These are phyloP conservation scores for Bombus soroeensis DNA, from an alignment of 1,140 invertebrate species.

Conservation along the genomic window DNA sequence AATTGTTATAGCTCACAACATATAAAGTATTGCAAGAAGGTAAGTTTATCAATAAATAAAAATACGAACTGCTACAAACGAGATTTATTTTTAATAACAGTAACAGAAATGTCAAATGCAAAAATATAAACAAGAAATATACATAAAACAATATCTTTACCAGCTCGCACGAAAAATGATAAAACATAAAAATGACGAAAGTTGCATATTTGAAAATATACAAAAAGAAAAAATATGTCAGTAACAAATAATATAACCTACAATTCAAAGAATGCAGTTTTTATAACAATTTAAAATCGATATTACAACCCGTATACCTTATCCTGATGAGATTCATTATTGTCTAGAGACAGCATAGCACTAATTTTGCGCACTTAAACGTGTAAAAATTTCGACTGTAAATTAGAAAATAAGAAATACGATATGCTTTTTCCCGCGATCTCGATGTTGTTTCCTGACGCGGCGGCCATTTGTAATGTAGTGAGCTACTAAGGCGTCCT, in stretches of 20 bases:
- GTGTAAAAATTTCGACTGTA: constrained; percentile 5
- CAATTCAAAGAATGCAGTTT: background rate
- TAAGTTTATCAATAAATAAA: background rate
- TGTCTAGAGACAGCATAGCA: constrained; percentile 71
- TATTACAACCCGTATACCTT: constrained; percentile 60
- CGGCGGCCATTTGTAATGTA: constrained; percentile 46
- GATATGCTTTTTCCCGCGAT: constrained; percentile 9
- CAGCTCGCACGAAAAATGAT: too few species aligned
- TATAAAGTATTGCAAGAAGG: background rate
- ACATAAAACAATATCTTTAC: too few species aligned
- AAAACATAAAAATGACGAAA: background rate
- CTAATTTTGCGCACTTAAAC: constrained; percentile 48
- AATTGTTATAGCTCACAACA: background rate
- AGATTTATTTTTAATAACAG: background rate
- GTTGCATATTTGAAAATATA: background rate
- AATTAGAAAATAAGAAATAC: constrained; percentile 1
- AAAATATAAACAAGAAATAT: background rate
- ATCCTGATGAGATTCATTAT: constrained; percentile 63
- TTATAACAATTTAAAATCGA: background rate
- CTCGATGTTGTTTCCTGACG: constrained; percentile 46
- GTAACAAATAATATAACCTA: constrained; percentile 35
- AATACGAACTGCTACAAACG: background rate
- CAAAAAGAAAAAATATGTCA: background rate
- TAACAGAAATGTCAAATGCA: background rate
- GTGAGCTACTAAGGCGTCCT: background rate